Base-by-base conservation (phyloP, 2,797 vertebrate genomes). In the Champsocephalus gunnari region DNA sequence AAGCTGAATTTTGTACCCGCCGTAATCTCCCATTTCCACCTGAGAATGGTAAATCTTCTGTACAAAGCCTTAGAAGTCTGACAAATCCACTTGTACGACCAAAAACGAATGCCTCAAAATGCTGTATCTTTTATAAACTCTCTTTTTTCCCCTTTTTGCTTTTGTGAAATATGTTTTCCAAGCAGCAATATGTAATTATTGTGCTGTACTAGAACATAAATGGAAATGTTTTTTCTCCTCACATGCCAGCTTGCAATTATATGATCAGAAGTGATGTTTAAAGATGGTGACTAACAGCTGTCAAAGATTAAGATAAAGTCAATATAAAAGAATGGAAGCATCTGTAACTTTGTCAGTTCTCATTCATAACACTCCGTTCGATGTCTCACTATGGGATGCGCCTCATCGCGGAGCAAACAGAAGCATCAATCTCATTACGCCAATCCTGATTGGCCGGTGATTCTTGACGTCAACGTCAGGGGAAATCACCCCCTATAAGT, bases 21-120 rank as follows among this genome's bases (percentile, higher is more conserved):
- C 76, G 24, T 89, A 88, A 89, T 88, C 83, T 85, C 44, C 67
- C 57, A 61, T 89, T 88, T 88, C 86, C 77, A 89, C 90, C 86
- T 84, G 86, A 88, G 70, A 85, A 87, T 61, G 53, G 62, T 82
- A 83, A 82, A 88, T 86, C 70, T 87, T 74, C 73, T 49, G 41
- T 61, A 73, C 75, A 85, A 87, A 89, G 79, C 75, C 56, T 5
- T 17, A 59, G 76, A 74, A 73, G 75, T 71, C 81, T 73, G 80
- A 82, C 78, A 79, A 86, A 92, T 88, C 86, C 85, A 79, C 77
- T 71, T 81, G 51, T 81, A 75, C 54, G 14, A 85, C 63, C 65
- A 38, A 77, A 89, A 87, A 84, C 71, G 67, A 85, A 83, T 64
- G 53, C 56, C 64, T 73, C 71, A 59, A 64, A 56, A 72, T 80